These are phyloP conservation scores for Echiichthys vipera DNA, from an alignment of 2,797 vertebrate species.

Conservation along the genomic window DNA sequence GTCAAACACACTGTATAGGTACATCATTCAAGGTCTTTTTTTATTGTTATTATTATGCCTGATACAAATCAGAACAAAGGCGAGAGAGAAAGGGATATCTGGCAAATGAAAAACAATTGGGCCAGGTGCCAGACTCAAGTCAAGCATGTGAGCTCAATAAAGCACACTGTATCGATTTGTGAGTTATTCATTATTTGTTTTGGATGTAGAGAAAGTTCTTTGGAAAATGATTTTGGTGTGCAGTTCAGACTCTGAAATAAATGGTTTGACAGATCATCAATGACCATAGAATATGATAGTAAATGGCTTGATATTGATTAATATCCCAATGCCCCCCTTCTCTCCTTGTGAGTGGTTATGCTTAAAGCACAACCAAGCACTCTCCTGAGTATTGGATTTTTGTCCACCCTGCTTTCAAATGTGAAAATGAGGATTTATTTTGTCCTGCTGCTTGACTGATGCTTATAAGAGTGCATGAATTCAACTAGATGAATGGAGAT, in stretches of 20 bases:
- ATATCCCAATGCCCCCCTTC: constrained; percentile 56
- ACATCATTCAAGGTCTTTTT: constrained; percentile 42
- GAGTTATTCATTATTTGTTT: constrained; percentile 82
- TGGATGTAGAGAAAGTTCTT: constrained; percentile 80
- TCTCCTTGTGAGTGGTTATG: constrained; percentile 62
- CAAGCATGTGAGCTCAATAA: constrained; percentile 74
- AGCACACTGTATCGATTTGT: constrained; percentile 72
- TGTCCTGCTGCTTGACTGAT: constrained; percentile 62
- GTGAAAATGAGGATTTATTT: constrained; percentile 79
- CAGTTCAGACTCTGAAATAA: constrained; percentile 70
- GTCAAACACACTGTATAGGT: constrained; percentile 32
- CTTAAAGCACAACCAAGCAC: constrained; percentile 76
- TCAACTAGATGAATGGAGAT: constrained; percentile 63
- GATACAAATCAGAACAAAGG: constrained; percentile 61
- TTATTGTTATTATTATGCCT: constrained; percentile 47
- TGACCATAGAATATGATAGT: constrained; percentile 79
- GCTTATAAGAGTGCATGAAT: constrained; percentile 55
- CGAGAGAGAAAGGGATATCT: constrained; percentile 50
- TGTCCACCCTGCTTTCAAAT: constrained; percentile 67
- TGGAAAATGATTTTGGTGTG: constrained; percentile 72
- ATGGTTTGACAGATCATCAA: constrained; percentile 82
- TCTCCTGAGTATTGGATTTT: constrained; percentile 76
- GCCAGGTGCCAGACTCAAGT: constrained; percentile 73
- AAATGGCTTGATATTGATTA: constrained; percentile 82
- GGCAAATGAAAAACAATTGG: constrained; percentile 71